Evolutionary conservation across 2,113 vertebrate genomes (phyloP), one percentile per base, ranked within the genome.

Genomic region (Eptatretus burgeri): DNA sequence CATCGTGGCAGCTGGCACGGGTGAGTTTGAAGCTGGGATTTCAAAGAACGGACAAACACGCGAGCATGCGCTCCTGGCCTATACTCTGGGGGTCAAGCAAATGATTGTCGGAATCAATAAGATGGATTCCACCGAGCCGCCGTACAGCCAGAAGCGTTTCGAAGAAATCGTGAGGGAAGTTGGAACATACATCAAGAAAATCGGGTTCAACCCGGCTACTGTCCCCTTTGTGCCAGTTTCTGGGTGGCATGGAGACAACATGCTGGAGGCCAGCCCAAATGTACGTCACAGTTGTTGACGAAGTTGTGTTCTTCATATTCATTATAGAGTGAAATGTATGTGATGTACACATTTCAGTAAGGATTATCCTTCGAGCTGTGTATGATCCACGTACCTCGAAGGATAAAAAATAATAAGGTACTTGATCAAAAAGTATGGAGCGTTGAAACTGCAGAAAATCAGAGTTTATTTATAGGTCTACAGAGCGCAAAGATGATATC

Each of bases 31-130:
- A 72, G 79, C 79, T 49, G 79, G 78, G 68, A 80, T 80, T 68
- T 80, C 78, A 63, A 80, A 80, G 75, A 80, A 79, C 56, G 78
- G 79, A 9, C 79, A 80, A 73, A 81, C 78, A 62, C 76, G 78
- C 56, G 79, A 81, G 66, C 79, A 81, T 64, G 79, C 79, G 14
- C 75, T 81, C 64, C 72, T 81, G 66, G 78, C 79, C 62, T 80
- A 52, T 71, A 81, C 79, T 0, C 72, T 81, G 8, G 79, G 79
- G 27, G 79, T 81, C 7, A 79, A 80, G 69, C 74, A 74, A 64
- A 69, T 75, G 53, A 75, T 75, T 14, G 70, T 75, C 68, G 74
- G 74, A 49, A 65, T 75, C 51, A 74, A 75, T 71, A 74, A 75
- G 62, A 75, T 75, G 73, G 73, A 75, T 65, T 74, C 71, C 67